Evolutionary conservation across 2,888 invertebrate species (phyloP), one percentile per base, ranked within the genome.

Genomic region (Ochlodes sylvanus): DNA sequence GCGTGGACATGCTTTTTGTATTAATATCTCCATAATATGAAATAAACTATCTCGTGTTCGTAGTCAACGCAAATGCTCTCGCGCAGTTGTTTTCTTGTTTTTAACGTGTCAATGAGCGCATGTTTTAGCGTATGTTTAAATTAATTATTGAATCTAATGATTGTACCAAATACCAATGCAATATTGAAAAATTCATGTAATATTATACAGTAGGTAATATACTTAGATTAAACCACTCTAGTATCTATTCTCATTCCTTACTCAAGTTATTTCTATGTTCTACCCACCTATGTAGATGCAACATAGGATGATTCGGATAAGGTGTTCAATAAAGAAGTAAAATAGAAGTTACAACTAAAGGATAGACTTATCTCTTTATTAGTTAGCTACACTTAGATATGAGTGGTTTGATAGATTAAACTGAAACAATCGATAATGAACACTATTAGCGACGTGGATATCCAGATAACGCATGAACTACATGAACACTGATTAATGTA

Each of bases 401-500:
- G 10, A 66, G 60, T 66, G 54, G 52, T 19, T 21, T 32, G 54
- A 61, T 61, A 44, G 61, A 67, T 67, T 67, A 60, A 32, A 19
- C 27, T 44, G 61, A 61, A 61, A 61, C 54, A 54, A 66, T 66
- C 71, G 72, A 73, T 76, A n/a, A 71, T 69, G 70, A 67, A 65
- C 69, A 71, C 71, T 73, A 79, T 76, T 77, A 76, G 77, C 73
- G 67, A 69, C 71, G 74, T 74, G 83, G 80, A 80, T 81, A 80
- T 76, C 73, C 67, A 62, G 89, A 89, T 89, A 90, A 89, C 83
- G 85, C 86, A 84, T 84, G 72, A 76, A 80, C 79, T 83, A 85
- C 86, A 84, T 84, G 72, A 76, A 80, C 79, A 79, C 75, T 80
- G 77, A 74, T 77, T 81, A 47, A 17, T 17, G 9, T 47, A 9